A percentile compares a stretch with the other conserved stretches of the same genome.
Conservation (phyloP, 2,888 invertebrate species). For the Creontiades dilutus region DNA sequence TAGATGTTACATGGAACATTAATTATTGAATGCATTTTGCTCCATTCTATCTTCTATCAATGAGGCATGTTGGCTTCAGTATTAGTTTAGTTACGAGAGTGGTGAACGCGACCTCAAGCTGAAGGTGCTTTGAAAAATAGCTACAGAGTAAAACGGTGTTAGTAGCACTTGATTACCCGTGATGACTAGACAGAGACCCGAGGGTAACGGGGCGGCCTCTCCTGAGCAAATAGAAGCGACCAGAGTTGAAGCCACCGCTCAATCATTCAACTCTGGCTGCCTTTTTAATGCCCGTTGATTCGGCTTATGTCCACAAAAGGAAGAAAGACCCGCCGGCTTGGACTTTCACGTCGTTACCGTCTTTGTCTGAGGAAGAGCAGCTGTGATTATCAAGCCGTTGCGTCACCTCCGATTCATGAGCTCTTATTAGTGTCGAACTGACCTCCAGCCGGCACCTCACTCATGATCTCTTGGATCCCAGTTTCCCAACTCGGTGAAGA, state of each 20-base stretch:
- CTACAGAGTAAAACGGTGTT: slow-evolving; percentile 23
- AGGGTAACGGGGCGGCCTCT: slow-evolving; percentile 17
- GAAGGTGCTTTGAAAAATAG: slow-evolving; percentile 4
- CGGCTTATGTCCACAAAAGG: slow-evolving; percentile 39
- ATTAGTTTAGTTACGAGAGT: background rate
- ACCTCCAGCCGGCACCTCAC: background rate
- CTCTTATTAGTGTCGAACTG: background rate
- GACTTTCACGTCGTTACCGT: slow-evolving; percentile 30
- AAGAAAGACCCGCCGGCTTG: background rate
- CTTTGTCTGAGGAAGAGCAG: background rate
- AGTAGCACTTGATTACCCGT: slow-evolving; percentile 36
- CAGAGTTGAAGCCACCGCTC: slow-evolving; percentile 12
- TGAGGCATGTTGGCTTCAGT: background rate
- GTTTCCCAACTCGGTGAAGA: background rate
- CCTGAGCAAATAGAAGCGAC: slow-evolving; percentile 31
- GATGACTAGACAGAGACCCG: slow-evolving; percentile 5
- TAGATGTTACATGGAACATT: too few species aligned
- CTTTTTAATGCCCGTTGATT: slow-evolving; percentile 41
- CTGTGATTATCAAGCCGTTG: background rate
- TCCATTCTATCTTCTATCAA: background rate
- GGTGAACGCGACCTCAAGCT: background rate
- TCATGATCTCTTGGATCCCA: background rate
- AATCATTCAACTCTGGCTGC: slow-evolving; percentile 31
- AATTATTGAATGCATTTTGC: too few species aligned
- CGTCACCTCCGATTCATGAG: slow-evolving; percentile 7